Conservation (phyloP, 2,113 vertebrate species). For the Anthoscopus minutus region DNA sequence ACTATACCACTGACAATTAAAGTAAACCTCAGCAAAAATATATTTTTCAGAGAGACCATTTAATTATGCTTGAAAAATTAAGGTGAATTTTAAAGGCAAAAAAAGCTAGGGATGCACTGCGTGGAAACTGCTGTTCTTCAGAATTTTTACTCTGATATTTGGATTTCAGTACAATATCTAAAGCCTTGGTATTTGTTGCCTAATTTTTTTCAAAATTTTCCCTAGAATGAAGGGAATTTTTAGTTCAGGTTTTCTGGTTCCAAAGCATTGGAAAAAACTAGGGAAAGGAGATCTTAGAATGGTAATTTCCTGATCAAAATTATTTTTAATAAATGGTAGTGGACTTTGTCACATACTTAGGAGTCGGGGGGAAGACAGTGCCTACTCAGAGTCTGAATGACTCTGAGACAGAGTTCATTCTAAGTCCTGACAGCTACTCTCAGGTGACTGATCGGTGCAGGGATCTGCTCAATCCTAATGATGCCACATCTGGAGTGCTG, state of each 20-base stretch:
- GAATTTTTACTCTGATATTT: neutral
- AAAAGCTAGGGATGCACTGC: neutral
- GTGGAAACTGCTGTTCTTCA: neutral
- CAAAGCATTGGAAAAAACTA: neutral
- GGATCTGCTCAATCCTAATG: neutral
- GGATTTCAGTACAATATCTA: neutral
- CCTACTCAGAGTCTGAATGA: neutral
- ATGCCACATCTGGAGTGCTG: neutral
- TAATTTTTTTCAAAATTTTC: neutral
- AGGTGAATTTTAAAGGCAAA: neutral
- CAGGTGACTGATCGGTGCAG: neutral
- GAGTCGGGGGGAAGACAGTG: accelerated
- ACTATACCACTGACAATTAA: neutral
- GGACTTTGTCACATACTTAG: neutral
- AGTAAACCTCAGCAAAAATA: neutral
- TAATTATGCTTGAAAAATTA: neutral
- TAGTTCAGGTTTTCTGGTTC: neutral
- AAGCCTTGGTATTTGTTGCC: neutral
- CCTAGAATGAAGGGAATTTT: neutral
- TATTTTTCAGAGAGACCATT: neutral
- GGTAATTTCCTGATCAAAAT: neutral
- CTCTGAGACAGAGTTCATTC: neutral
- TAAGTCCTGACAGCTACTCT: neutral
- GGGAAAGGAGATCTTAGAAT: neutral
- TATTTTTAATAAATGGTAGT: neutral